Evolutionary conservation across 2,113 vertebrate genomes (phyloP), one percentile per base, ranked within the genome.

Genomic region (Fukomys damarensis): DNA sequence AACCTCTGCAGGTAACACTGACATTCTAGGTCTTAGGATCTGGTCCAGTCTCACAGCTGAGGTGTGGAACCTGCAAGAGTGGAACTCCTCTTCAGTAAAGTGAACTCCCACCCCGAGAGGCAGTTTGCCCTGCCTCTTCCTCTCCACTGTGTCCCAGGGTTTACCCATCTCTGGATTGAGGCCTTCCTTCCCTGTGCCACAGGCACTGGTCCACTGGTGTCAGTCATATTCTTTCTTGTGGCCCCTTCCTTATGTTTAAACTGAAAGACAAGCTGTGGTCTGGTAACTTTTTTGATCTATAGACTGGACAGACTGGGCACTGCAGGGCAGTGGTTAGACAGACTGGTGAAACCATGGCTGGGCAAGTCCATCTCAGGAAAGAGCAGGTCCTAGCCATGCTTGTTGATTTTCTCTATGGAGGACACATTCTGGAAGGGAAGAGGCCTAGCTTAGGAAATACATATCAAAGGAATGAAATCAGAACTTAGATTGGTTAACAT

Each of bases 281-380:
- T 17, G 16, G 35, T 52, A 59, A 22, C 8, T n/a, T 84, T 22
- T 14, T 14, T 3, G 8, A 1, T 7, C 30, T 26, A 49, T 61
- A 12, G 56, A 35, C 24, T 8, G 38, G 46, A 3, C 28, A 35
- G 22, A 30, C 20, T 5, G 0, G 2, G 0, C 11, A 14, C 54
- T 32, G 17, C 13, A 26, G 56, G 70, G 58, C 30, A 1, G 46
- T 20, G 3, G 46, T 43, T 20, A 2, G 5, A 16, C 22, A 20
- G 65, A 9, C 26, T 17, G 7, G 5, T 4, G 32, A 52, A 61
- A 30, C 38, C 38, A 13, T 8, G 68, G 13, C 54, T 6, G 5
- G 16, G 56, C 35, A 4, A 22, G 20, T n/a, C 46, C 86, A 72
- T 81, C 72, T 80, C 19, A 3, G 20, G 14, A 59, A 49, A 77